Conservation (phyloP, 2,888 invertebrate species). For the Orchesellides sinensis region DNA sequence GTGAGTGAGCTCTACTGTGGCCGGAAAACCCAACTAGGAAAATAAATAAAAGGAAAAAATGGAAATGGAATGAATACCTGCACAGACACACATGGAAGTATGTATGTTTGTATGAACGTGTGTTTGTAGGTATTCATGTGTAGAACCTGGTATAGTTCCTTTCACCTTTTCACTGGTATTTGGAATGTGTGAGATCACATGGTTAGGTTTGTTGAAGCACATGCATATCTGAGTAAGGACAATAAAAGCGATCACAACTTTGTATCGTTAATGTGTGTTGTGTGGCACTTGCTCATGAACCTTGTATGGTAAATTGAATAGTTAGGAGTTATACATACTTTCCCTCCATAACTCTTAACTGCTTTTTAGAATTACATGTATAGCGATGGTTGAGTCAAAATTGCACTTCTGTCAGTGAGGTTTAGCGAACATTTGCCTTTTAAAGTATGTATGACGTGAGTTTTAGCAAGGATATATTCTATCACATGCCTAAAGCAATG, state of each 20-base stretch:
- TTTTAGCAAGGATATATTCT: too few species aligned
- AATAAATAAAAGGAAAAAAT: background rate
- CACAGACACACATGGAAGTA: background rate
- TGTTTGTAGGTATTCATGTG: background rate
- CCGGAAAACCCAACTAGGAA: slow-evolving; percentile 3
- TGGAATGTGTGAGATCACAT: background rate
- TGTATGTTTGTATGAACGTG: background rate
- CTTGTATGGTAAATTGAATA: slow-evolving; percentile 1
- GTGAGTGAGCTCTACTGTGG: background rate
- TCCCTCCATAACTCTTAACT: too few species aligned
- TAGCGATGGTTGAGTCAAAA: too few species aligned
- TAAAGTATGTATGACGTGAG: too few species aligned
- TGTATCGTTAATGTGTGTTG: slow-evolving; percentile 5
- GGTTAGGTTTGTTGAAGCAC: background rate
- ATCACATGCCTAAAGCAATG: too few species aligned
- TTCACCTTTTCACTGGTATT: slow-evolving; percentile 29
- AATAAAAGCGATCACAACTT: slow-evolving; percentile 28
- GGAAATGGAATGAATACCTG: background rate
- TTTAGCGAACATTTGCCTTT: too few species aligned
- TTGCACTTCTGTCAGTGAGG: too few species aligned
- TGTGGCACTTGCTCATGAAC: slow-evolving; percentile 21
- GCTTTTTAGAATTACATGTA: too few species aligned
- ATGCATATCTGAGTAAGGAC: background rate
- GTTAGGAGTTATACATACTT: too few species aligned
- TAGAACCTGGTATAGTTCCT: background rate